Evolutionary conservation across 1,140 invertebrate genomes (phyloP).

Genomic region (Conus betulinus): DNA sequence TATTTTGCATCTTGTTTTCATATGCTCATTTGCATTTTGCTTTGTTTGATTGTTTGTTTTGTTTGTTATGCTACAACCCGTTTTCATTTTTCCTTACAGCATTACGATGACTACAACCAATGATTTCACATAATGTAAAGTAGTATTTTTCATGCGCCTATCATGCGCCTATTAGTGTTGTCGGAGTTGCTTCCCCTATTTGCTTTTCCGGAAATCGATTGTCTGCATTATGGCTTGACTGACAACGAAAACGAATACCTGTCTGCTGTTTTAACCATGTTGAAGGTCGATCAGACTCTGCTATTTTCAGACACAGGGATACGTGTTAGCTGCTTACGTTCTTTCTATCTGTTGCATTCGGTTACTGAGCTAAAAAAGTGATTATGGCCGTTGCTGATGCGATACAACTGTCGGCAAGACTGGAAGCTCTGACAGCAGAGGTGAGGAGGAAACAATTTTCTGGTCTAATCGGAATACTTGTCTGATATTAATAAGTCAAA

Average conservation of each 20-base stretch:
- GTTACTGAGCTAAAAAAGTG: background rate
- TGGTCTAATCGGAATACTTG: too few species aligned
- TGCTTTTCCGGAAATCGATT: background rate
- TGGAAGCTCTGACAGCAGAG: slow-evolving; percentile 20
- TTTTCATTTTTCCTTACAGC: too few species aligned
- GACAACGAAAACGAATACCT: slow-evolving; percentile 10
- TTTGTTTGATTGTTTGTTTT: too few species aligned
- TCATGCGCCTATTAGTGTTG: background rate
- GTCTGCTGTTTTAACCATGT: background rate
- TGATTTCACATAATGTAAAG: too few species aligned
- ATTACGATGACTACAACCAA: too few species aligned
- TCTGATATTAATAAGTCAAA: too few species aligned
- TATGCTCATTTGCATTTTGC: too few species aligned
- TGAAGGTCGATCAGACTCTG: background rate
- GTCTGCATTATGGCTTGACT: background rate
- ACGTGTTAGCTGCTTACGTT: background rate
- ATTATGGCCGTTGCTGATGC: slow-evolving; percentile 23
- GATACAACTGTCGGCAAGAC: slow-evolving; percentile 30
- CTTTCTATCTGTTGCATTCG: background rate
- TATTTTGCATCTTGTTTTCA: too few species aligned
- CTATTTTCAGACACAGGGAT: background rate
- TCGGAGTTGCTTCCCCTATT: background rate
- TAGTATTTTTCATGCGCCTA: background rate
- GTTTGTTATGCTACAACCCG: too few species aligned
- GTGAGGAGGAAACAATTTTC: background rate